These are phyloP conservation scores for Trissoscelio sp. DNA, from an alignment of 2,888 invertebrate species.

Conservation along the genomic window DNA sequence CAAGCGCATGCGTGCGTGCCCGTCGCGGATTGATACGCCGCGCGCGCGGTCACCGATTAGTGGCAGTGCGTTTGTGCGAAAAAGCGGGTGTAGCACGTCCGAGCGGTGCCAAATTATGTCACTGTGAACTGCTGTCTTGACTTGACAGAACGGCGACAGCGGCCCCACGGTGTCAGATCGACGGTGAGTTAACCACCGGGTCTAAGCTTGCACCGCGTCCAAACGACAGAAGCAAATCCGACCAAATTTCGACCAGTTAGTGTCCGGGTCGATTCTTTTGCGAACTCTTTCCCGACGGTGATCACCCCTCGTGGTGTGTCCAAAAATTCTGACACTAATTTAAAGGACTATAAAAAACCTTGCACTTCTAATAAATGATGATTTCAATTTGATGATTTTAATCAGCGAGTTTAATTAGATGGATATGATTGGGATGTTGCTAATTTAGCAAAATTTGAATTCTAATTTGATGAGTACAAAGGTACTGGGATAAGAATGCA, in stretches of 20 bases:
- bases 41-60: constrained; percentile 73
- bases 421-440: no score
- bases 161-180: constrained; percentile 24
- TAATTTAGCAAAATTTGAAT: no score
- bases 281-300: neutral
- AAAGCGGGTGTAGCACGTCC: constrained; percentile 47
- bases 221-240: neutral
- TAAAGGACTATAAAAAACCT: neutral
- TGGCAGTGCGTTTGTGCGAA: constrained; percentile 69
- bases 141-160: constrained; percentile 23
- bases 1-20: constrained; percentile 76
- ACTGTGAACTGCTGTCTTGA: constrained; percentile 23
- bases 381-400: no score
- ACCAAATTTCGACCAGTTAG: neutral
- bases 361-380: no score
- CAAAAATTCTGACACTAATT: neutral
- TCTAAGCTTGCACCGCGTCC: neutral
- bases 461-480: no score
- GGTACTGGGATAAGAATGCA: no score
- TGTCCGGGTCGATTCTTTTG: constrained; percentile 10
- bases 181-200: constrained; percentile 35
- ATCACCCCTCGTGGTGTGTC: neutral
- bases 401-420: no score
- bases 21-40: constrained; percentile 71
- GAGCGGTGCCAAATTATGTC: constrained; percentile 41